phyloP scores from a whole-genome alignment of 2,888 invertebrate species.

The Tuberolachnus salignus region DNA sequence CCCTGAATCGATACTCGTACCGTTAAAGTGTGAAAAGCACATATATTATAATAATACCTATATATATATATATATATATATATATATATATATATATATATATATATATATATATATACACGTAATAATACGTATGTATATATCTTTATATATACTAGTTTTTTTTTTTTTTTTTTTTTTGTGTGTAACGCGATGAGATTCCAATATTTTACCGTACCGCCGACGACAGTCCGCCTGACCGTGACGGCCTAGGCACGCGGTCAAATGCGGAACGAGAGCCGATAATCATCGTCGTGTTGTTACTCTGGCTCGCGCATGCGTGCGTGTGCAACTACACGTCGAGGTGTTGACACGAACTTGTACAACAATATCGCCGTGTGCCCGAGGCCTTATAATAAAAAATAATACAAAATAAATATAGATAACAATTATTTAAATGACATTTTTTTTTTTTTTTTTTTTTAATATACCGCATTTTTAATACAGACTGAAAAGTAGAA shows the following conservation, averaged over 20 bases:
- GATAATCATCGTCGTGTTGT: conserved; percentile 22
- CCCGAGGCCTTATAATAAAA: conserved; percentile 26
- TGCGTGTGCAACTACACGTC: neutral
- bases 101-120: no score
- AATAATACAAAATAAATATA: conserved; percentile 7
- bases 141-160: no score
- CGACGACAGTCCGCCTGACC: conserved; percentile 26
- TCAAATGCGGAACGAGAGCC: conserved; percentile 15
- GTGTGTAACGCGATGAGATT: neutral
- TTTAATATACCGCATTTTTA: no score
- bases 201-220: neutral
- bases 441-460: no score
- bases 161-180: no score
- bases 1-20: neutral
- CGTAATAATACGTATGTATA: no score
- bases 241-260: conserved; percentile 30
- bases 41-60: neutral
- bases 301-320: neutral
- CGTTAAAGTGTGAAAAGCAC: neutral
- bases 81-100: no score
- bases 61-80: neutral
- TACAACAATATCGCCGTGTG: conserved; percentile 23
- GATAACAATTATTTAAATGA: no score
- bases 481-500: no score
- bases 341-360: conserved; percentile 39